Base-by-base conservation (phyloP, 2,888 invertebrate genomes). In the Hyalella azteca region DNA sequence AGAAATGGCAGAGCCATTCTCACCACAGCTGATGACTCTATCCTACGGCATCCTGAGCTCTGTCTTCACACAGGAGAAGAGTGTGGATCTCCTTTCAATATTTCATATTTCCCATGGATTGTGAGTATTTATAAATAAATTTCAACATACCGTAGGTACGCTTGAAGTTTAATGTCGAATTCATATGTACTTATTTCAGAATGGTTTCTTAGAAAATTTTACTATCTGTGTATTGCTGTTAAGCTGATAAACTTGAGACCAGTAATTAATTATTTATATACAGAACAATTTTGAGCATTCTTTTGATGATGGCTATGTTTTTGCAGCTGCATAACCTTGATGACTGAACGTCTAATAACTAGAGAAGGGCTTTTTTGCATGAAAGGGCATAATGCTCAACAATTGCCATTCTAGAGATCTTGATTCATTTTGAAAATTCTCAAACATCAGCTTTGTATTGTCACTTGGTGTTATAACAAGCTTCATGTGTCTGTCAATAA, bases 101-200 rank as follows among this genome's bases (percentile, higher is more conserved):
- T 73, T 40, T 45, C 50, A 3, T 48, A 48, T 40, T 80, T 80
- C 29, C 80, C 80, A 3, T 80, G 80, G 80, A 50, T 77, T 78
- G 80, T 78, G 36, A 26, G 79, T 78, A 22, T 1, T 2, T 0
- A n/a, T 11, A 11, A 22, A 32, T n/a, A 15, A 29, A 15, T 66
- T n/a, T n/a, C n/a, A n/a, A n/a, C 22, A 36, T 15, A 19, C 19
- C 13, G 1, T 45, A 45, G 45, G 13, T 45, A 15, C 19, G 11
- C 11, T 45, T 45, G 11, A 45, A 19, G 11, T 45, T 19, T 19
- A 11, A 45, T 45, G 3, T 45, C 19, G 19, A 45, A 19, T 45
- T 1, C 45, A 45, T 49, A 3, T 49, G 19, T 13, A 7, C 26
- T 15, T 26, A 7, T 26, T 19, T 54, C 26, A 0, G 0, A 22